Base-by-base conservation (phyloP, 2,888 invertebrate genomes). In the Pilophorus perplexus region DNA sequence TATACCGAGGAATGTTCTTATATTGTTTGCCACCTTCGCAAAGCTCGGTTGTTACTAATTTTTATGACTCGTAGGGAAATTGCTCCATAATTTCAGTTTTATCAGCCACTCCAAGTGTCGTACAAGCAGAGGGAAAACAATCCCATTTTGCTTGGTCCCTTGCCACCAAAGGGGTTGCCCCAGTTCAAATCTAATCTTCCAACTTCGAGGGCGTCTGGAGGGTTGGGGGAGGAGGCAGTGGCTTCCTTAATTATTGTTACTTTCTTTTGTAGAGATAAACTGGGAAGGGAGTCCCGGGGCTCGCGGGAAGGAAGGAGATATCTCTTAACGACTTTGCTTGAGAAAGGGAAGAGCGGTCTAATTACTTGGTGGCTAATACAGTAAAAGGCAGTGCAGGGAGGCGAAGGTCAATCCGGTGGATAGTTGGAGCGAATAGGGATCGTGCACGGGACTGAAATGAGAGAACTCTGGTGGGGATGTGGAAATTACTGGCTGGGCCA, bases 361-460 rank as follows among this genome's bases (percentile, higher is more conserved):
- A 55, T 55, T 55, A 55, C 55, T 55, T 55, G 55, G 55, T 55
- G 37, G 55, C 55, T 55, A 55, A 55, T 55, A 55, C 28, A 55
- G 55, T n/a, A n/a, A 37, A 37, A 38, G 55, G 37, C 37, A 22
- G 22, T 37, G 38, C 28, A 37, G 52, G n/a, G n/a, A n/a, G n/a
- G n/a, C n/a, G n/a, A n/a, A n/a, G n/a, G n/a, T n/a, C n/a, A n/a
- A n/a, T n/a, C n/a, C n/a, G n/a, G n/a, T n/a, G n/a, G n/a, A n/a
- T n/a, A n/a, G n/a, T n/a, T n/a, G n/a, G n/a, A n/a, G n/a, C n/a
- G n/a, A n/a, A n/a, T n/a, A n/a, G n/a, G n/a, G n/a, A n/a, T n/a
- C n/a, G n/a, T n/a, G n/a, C n/a, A n/a, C n/a, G n/a, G n/a, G n/a
- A n/a, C n/a, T n/a, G n/a, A n/a, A n/a, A n/a, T n/a, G n/a, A n/a